phyloP scores from a whole-genome alignment of 2,113 vertebrate genomes.

The Oreotrochilus melanogaster region DNA sequence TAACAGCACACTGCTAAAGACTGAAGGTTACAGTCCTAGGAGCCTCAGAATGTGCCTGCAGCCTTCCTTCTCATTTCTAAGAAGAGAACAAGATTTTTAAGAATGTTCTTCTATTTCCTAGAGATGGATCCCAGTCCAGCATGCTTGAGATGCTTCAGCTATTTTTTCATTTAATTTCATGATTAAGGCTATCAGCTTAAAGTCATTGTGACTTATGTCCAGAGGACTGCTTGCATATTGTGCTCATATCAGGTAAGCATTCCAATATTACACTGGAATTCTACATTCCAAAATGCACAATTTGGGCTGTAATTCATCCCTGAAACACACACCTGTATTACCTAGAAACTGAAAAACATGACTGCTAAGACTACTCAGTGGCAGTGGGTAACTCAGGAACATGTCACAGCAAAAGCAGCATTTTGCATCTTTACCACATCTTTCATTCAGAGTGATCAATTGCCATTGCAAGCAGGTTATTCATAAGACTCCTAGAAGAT shows the following conservation, averaged over 20 bases:
- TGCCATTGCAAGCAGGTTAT: not conserved
- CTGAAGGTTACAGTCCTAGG: not conserved
- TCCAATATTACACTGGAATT: not conserved
- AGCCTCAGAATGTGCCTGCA: constrained; percentile 35
- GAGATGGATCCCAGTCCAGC: not conserved
- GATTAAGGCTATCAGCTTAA: not conserved
- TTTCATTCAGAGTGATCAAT: not conserved
- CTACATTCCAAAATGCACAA: not conserved
- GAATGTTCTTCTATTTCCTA: not conserved
- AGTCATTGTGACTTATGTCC: not conserved
- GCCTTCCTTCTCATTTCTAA: not conserved
- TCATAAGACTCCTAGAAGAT: not conserved
- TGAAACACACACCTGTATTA: not conserved
- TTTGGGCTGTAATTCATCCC: not conserved
- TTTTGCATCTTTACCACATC: not conserved
- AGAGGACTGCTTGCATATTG: not conserved
- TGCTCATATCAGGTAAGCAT: not conserved
- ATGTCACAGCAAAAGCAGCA: not conserved
- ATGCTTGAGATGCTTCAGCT: not conserved
- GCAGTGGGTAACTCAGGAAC: not conserved
- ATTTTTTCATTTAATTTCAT: not conserved
- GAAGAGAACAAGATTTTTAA: not conserved
- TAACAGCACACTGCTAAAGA: not conserved
- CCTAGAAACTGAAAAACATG: not conserved
- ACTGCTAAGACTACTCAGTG: not conserved